Base-by-base conservation (phyloP, 2,888 invertebrate species). In the Caprella mutica region DNA sequence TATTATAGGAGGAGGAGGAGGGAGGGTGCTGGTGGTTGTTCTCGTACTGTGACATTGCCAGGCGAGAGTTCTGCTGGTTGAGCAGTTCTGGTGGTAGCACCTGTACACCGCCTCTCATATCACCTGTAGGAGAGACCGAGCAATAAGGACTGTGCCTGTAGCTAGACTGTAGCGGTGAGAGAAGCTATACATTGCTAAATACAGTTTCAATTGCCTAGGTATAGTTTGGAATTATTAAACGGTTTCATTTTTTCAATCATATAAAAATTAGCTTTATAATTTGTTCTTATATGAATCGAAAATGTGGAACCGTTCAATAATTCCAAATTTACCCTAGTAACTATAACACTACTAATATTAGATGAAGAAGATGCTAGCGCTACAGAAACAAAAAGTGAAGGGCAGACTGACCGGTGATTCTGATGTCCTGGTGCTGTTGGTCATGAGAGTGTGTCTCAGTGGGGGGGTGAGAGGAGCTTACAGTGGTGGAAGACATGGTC, bases 51-150 rank as follows among this genome's bases (percentile, higher is more conserved):
- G 2, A 21, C 29, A 33, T 14, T 14, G 14, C 33, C 33, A 33
- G 33, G 9, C 14, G 33, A 33, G n/a, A 19, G 19, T 6, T 30
- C 48, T 3, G 29, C 48, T n/a, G 48, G 48, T 48, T 48, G 48
- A 48, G 48, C 29, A 55, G 55, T 23, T 55, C 55, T 17, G 50
- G 29, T 2, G 60, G 56, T 23, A 60, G 39, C 23, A 55, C 55
- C 2, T 44, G 23, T 17, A 55, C 55, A 21, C 55, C 55, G 2
- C 55, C 55, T 19, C 33, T 33, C 23, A 55, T 48, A 21, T 48
- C 48, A n/a, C 48, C 48, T 44, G 44, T 27, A 6, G 40, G 40
- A 21, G 40, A 21, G 6, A 40, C 8, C 17, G 40, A 21, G n/a
- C n/a, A n/a, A n/a, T n/a, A n/a, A n/a, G n/a, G n/a, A n/a, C n/a